Conservation (phyloP, 2,113 vertebrate genomes). For the Nymphicus hollandicus region DNA sequence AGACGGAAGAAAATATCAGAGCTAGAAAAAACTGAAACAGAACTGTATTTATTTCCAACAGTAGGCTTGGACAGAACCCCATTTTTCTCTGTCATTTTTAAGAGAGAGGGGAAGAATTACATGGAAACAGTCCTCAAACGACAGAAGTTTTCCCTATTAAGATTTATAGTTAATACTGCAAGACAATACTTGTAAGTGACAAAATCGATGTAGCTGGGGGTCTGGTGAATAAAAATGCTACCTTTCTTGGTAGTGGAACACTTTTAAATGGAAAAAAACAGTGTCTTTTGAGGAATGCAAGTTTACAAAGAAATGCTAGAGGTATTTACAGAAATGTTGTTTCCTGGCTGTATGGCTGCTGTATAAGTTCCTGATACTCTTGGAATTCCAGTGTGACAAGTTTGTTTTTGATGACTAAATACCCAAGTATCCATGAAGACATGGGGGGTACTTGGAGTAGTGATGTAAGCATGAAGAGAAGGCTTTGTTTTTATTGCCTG, state of each 20-base stretch:
- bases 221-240: not conserved
- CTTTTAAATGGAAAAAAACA: not conserved
- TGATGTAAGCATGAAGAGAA: not conserved
- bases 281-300: not conserved
- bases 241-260: not conserved
- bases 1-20: not conserved
- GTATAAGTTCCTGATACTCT: not conserved
- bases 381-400: not conserved
- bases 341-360: not conserved
- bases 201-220: not conserved
- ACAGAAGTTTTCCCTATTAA: not conserved
- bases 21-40: not conserved
- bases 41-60: not conserved
- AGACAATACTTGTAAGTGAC: not conserved
- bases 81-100: not conserved
- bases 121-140: not conserved
- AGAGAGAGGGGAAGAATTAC: not conserved
- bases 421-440: not conserved
- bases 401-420: not conserved
- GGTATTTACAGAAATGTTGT: not conserved
- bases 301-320: not conserved
- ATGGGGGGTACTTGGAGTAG: fast-evolving
- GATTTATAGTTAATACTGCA: not conserved
- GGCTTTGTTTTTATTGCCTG: not conserved
- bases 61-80: not conserved